Base-by-base conservation (phyloP, 2,888 invertebrate genomes). In the Acleris holmiana region DNA sequence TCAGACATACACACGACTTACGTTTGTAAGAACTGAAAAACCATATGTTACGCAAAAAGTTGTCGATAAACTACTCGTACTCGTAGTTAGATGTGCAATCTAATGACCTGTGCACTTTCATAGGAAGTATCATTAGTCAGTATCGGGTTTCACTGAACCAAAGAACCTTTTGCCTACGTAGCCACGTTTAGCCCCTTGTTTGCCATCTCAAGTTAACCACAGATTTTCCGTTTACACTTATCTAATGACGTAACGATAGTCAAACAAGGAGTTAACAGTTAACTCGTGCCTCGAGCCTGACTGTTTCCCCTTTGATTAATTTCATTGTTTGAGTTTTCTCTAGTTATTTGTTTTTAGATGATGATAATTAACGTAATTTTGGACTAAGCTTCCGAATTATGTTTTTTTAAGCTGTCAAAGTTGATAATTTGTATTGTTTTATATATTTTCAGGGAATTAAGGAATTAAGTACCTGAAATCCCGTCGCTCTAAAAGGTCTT, bases 191-290 rank as follows among this genome's bases (percentile, higher is more conserved):
- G 40, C 46, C 44, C 56, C 44, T 35, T 62, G 44, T 35, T 62
- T 62, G 46, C 49, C 8, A 18, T 23, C 29, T 56, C 56, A 50
- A 56, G 35, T 50, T 17, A 44, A 29, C 10, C 35, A 35, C 61
- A 35, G 21, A 53, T 44, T 51, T 62, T 44, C 35, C 51, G 58
- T 53, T 64, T 64, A 64, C 58, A 53, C 53, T 53, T 23, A 53
- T 58, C 29, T 54, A 41, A 64, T 58, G 63, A 64, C 53, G 63
- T 58, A 64, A 64, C 58, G 53, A 58, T 64, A 53, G 47, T 53
- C 57, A 64, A 64, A 64, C 58, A 64, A 47, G 19, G 53, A 53
- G 60, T 60, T 51, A 51, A 51, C 51, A 48, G 58, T 51, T 63
- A 63, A 57, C 57, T 51, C 62, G 49, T 57, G 51, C 51, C 18